These are phyloP conservation scores for Sclerurus mexicanus DNA, from an alignment of 2,113 vertebrate species.

Conservation along the genomic window DNA sequence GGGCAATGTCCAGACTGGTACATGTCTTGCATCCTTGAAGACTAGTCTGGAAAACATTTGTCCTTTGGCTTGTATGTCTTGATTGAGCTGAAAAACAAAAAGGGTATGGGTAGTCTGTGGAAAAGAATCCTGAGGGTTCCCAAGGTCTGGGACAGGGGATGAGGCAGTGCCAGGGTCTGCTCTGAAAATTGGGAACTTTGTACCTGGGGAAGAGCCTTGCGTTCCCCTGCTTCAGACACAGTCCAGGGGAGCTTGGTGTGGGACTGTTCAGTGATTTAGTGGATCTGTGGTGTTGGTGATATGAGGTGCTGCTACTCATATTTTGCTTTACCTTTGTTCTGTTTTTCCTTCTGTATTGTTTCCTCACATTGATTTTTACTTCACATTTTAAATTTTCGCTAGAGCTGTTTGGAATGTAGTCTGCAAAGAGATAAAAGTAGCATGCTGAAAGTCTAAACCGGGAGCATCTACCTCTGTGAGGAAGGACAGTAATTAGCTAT, in stretches of 20 bases:
- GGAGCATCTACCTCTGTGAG: neutral
- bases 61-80: neutral
- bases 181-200: neutral
- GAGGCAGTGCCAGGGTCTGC: neutral
- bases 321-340: neutral
- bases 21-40: neutral
- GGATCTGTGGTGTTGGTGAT: neutral
- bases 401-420: neutral
- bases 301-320: neutral
- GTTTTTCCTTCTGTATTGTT: neutral
- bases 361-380: neutral
- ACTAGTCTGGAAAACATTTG: neutral
- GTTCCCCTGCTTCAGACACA: neutral
- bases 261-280: neutral
- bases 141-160: neutral
- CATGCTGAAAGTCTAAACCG: neutral
- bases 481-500: neutral
- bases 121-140: neutral
- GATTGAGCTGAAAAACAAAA: neutral
- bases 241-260: neutral
- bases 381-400: rapidly evolving
- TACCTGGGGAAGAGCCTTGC: neutral
- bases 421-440: neutral
- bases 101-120: neutral
- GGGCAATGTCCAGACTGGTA: neutral